A percentile compares a stretch with the other conserved stretches of the same genome.
These are phyloP conservation scores for Cheilosia pagana DNA, from an alignment of 2,888 invertebrate species.

Conservation along the genomic window DNA sequence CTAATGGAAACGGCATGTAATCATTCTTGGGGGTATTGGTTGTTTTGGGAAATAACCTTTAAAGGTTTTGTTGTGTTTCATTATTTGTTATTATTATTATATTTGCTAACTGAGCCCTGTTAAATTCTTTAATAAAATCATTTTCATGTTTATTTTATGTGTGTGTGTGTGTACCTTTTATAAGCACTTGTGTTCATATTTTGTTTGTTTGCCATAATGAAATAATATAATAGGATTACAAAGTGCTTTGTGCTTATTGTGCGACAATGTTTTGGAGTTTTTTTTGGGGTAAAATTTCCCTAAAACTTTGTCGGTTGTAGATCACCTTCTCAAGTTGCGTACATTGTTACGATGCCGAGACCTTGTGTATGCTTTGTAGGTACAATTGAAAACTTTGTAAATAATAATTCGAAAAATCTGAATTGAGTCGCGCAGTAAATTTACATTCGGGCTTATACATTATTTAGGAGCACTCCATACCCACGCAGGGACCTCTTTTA, in stretches of 20 bases:
- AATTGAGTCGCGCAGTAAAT: constrained; percentile 33
- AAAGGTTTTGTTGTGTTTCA: constrained; percentile 30
- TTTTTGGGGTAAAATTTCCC: too few species aligned
- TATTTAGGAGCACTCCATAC: constrained; percentile 19
- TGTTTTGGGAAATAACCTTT: constrained; percentile 42
- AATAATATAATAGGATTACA: constrained; percentile 53
- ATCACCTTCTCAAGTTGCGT: neutral
- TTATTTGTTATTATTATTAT: constrained; percentile 61
- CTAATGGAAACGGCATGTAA: constrained; percentile 41
- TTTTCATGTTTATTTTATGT: constrained; percentile 53
- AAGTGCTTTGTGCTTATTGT: constrained; percentile 31
- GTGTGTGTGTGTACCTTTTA: constrained; percentile 2
- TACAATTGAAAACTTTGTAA: constrained; percentile 27
- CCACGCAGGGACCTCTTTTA: constrained; percentile 9
- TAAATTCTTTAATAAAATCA: constrained; percentile 48
- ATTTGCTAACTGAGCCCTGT: constrained; percentile 49
- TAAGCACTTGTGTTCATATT: constrained; percentile 21
- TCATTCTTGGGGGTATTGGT: constrained; percentile 20
- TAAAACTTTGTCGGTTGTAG: neutral
- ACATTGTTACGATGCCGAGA: neutral
- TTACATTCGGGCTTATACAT: constrained; percentile 22
- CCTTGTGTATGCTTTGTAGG: neutral
- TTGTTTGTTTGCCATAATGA: constrained; percentile 11
- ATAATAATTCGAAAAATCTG: constrained; percentile 16
- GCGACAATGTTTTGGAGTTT: constrained; percentile 13